A percentile compares a stretch with the other conserved stretches of the same genome.
phyloP scores from a whole-genome alignment of 1,140 invertebrate genomes.

The Fopius arisanus region DNA sequence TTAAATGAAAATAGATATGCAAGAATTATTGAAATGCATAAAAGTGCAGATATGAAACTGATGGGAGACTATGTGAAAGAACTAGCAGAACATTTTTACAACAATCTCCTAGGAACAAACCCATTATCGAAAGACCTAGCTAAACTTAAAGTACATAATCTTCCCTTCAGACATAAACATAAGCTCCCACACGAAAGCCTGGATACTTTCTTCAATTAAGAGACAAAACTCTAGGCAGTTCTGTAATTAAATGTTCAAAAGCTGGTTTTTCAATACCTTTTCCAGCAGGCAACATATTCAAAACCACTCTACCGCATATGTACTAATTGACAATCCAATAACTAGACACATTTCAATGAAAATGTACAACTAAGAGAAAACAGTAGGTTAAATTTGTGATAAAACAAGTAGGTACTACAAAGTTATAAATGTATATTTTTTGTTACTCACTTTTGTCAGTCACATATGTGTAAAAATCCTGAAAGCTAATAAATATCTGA shows the following conservation, averaged over 20 bases:
- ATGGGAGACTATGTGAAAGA: not conserved
- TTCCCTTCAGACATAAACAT: not conserved
- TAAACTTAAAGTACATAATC: not conserved
- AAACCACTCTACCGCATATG: not conserved
- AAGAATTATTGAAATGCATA: not conserved
- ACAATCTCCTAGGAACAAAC: not conserved
- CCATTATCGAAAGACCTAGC: not conserved
- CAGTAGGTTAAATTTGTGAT: not conserved
- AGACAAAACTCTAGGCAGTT: not conserved
- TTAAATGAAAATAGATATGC: not conserved
- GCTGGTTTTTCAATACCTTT: not conserved
- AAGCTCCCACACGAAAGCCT: not conserved
- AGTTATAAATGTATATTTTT: not conserved
- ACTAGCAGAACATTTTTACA: not conserved
- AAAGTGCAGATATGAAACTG: not conserved
- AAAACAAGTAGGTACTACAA: not conserved
- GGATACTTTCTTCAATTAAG: not conserved
- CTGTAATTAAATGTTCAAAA: not conserved
- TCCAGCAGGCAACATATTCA: not conserved
- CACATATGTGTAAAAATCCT: not conserved
- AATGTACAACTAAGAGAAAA: not conserved
- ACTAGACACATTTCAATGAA: not conserved
- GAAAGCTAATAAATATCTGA: not conserved
- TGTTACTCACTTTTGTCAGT: not conserved
- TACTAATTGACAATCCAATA: not conserved